Evolutionary conservation across 2,888 invertebrate genomes (phyloP), one percentile per base, ranked within the genome.

Genomic region (Eubasilissa splendida): DNA sequence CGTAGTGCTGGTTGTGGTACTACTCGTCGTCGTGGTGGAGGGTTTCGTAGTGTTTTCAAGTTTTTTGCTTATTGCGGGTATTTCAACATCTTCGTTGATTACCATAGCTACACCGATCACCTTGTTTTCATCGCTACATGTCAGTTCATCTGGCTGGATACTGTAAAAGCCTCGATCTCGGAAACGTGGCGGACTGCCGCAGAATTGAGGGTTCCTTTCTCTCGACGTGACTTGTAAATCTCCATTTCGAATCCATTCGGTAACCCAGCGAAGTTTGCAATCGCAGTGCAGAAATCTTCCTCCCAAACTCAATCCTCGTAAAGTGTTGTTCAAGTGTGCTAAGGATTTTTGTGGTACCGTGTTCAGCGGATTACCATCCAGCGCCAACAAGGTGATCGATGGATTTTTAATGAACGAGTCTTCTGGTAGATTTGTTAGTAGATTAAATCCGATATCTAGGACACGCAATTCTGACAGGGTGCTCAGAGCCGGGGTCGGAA

Each of bases 211-310:
- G 88, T 96, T 96, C 85, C 96, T 91, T 88, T 97, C 97, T 65
- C 97, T 92, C 84, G 97, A 97, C 11, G 97, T 97, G 31, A 97
- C 97, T 91, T 97, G 97, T 60, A 97, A 90, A 87, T 97, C 97
- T 12, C 94, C 94, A 84, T 94, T 94, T 76, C 94, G 92, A 85
- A 97, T 96, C 97, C 97, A 97, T 86, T 97, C 94, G 82, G 96
- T 94, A 81, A 97, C 95, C 97, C 97, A 97, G 9, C 94, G 92
- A 71, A 97, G 88, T 80, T 94, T 93, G 87, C 97, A 97, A 87
- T 97, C 97, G 86, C 97, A 97, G 85, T 95, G 95, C 53, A 97
- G 90, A 87, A 96, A 96, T 83, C 96, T 91, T 4, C 97, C 97
- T 9, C 97, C 97, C 11, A 97, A 89, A 85, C 97, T 97, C 11